These are phyloP conservation scores for Harmothoe impar DNA, from an alignment of 2,888 invertebrate genomes.

Conservation along the genomic window DNA sequence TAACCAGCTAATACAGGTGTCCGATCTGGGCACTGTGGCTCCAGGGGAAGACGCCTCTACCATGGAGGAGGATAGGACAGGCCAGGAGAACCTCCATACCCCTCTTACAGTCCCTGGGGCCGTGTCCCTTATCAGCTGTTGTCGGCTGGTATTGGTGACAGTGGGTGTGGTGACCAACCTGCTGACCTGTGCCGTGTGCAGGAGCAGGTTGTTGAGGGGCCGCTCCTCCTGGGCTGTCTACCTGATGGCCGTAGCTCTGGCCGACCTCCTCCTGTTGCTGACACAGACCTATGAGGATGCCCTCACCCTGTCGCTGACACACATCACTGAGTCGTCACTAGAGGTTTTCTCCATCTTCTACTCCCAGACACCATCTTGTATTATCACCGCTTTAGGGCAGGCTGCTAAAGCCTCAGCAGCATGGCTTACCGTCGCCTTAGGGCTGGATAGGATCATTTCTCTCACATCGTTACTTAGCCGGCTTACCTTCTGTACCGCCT, in stretches of 20 bases:
- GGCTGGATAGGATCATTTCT: neutral
- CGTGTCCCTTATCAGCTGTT: neutral
- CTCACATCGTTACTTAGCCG: neutral
- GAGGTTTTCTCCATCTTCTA: too few species aligned
- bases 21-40: too few species aligned
- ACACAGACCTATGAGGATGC: neutral
- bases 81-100: too few species aligned
- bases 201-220: neutral
- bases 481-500: neutral
- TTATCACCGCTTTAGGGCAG: neutral
- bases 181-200: neutral
- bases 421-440: neutral
- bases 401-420: neutral
- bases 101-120: neutral
- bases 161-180: neutral
- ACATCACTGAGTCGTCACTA: neutral
- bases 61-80: too few species aligned
- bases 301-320: neutral
- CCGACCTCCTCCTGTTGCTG: neutral
- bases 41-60: too few species aligned
- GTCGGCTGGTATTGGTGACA: neutral
- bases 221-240: neutral
- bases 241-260: neutral
- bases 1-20: too few species aligned
- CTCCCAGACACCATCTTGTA: neutral